Percentiles rank a stretch among this genome's conserved stretches.
Evolutionary conservation across 2,888 invertebrate genomes (phyloP).

Genomic region (Erpobdella octoculata): DNA sequence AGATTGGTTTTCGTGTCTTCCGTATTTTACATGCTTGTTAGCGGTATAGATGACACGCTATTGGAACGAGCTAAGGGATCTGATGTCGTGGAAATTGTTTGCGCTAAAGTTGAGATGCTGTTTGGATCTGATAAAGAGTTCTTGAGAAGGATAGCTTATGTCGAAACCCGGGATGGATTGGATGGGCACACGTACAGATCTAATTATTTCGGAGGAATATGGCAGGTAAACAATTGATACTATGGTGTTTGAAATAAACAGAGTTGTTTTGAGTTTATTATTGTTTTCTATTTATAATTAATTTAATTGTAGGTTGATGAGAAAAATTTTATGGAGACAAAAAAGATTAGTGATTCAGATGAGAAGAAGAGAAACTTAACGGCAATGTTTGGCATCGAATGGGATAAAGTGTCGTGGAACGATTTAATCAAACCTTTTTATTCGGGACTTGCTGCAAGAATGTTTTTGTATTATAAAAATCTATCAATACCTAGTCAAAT

Average conservation of each 20-base stretch:
- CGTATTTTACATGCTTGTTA: no score
- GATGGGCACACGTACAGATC: constrained; percentile 36
- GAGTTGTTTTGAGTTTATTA: neutral
- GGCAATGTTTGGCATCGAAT: neutral
- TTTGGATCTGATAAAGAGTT: constrained; percentile 40
- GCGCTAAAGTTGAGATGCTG: constrained; percentile 27
- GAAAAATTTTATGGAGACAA: neutral
- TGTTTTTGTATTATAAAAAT: no score
- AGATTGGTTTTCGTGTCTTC: no score
- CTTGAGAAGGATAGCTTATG: constrained; percentile 41
- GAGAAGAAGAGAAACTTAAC: neutral
- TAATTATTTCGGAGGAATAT: constrained; percentile 41
- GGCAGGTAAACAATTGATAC: no score
- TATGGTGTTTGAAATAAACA: neutral
- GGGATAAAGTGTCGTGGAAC: neutral
- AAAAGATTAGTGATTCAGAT: neutral
- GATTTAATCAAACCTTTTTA: constrained; percentile 2
- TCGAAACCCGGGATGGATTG: constrained; percentile 39
- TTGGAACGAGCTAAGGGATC: constrained; percentile 11
- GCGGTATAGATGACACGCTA: constrained; percentile 25
- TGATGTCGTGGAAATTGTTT: constrained; percentile 24
- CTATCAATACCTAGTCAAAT: no score
- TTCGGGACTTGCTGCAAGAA: constrained; percentile 11
- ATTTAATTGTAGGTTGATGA: constrained; percentile 22
- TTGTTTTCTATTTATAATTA: no score